Percentiles rank a stretch among this genome's conserved stretches.
phyloP scores from a whole-genome alignment of 2,888 invertebrate genomes.

The Perdita meconis region DNA sequence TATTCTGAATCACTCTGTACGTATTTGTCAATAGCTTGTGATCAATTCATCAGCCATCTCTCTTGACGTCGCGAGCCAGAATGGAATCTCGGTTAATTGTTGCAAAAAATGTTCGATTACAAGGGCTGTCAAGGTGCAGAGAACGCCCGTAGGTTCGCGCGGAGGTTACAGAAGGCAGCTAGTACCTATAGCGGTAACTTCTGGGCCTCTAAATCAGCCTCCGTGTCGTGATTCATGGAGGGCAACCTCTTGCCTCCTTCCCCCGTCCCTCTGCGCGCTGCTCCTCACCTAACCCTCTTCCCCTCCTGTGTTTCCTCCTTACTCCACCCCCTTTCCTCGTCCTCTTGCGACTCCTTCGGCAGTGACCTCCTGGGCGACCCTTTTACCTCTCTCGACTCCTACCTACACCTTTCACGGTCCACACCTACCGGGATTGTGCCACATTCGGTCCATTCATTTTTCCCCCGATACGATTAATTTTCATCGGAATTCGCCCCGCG shows the following conservation, averaged over 20 bases:
- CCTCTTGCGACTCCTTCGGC: conserved; percentile 78
- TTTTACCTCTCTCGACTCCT: conserved; percentile 77
- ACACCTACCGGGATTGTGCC: conserved; percentile 61
- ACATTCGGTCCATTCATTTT: conserved; percentile 48
- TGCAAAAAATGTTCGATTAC: conserved; percentile 41
- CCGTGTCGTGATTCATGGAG: conserved; percentile 84
- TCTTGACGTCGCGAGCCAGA: not conserved
- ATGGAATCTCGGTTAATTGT: conserved; percentile 21
- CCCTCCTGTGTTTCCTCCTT: conserved; percentile 63
- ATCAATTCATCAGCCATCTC: not conserved
- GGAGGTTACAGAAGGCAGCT: conserved; percentile 78
- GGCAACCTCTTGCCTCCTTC: conserved; percentile 80
- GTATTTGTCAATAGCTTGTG: too few species aligned
- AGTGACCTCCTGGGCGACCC: conserved; percentile 82
- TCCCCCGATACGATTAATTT: conserved; percentile 32
- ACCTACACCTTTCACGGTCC: conserved; percentile 71
- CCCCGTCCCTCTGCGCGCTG: conserved; percentile 54
- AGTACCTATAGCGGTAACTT: conserved; percentile 82
- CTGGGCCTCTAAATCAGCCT: conserved; percentile 84
- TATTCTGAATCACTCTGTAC: too few species aligned
- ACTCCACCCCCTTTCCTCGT: conserved; percentile 75
- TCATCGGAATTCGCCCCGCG: not conserved
- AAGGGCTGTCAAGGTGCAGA: conserved; percentile 56
- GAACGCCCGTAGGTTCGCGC: conserved; percentile 75
- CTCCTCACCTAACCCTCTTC: conserved; percentile 72